These are phyloP conservation scores for Lota lota DNA, from an alignment of 2,113 vertebrate species.

Conservation along the genomic window DNA sequence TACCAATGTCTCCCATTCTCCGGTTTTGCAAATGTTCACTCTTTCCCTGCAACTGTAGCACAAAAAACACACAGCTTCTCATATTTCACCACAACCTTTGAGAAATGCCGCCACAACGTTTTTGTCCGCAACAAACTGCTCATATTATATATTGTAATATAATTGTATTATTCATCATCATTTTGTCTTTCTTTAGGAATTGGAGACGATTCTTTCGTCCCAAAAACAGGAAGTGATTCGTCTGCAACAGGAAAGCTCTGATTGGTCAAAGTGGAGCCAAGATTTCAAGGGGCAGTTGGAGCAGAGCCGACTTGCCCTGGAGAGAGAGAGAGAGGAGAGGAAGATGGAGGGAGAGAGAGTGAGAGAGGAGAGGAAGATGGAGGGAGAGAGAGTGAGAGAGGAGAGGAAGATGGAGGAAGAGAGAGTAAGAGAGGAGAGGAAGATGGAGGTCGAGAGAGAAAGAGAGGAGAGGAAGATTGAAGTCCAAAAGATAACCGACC, in stretches of 20 bases:
- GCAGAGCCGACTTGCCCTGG: background rate
- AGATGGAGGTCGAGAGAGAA: background rate
- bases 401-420: background rate
- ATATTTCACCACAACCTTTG: background rate
- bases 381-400: background rate
- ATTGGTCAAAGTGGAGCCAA: background rate
- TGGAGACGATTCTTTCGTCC: background rate
- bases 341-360: background rate
- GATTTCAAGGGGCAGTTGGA: background rate
- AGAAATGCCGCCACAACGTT: background rate
- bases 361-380: background rate
- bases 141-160: background rate
- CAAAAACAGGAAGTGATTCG: background rate
- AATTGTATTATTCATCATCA: background rate
- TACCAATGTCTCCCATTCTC: no score
- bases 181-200: background rate
- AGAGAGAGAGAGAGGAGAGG: background rate
- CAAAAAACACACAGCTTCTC: background rate
- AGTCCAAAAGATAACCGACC: background rate
- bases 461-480: background rate
- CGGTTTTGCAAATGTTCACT: no score
- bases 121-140: no score
- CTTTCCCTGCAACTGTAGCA: no score
- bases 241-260: background rate
- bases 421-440: background rate